phyloP scores from a whole-genome alignment of 2,888 invertebrate genomes.

The Arge pagana region DNA sequence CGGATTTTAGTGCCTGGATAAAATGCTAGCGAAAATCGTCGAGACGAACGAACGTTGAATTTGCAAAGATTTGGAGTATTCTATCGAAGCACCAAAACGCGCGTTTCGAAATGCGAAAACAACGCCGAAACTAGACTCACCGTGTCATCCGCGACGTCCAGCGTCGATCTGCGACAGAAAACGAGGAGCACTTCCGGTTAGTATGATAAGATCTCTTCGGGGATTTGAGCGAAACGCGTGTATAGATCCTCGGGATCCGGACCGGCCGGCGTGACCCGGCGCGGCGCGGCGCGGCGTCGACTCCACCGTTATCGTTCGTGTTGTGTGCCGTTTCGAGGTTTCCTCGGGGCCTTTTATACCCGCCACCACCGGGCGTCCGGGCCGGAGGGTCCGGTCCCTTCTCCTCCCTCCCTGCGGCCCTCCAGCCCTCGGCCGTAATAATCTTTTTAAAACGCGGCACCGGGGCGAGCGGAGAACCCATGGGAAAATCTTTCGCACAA shows the following conservation, averaged over 20 bases:
- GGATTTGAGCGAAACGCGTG: conserved; percentile 8
- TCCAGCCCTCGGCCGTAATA: conserved; percentile 2
- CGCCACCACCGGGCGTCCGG: conserved; percentile 26
- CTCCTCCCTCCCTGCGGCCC: conserved; percentile 23
- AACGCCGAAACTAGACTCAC: conserved; percentile 50
- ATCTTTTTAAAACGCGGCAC: no score
- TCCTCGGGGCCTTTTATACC: conserved; percentile 44
- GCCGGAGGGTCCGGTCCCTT: conserved; percentile 20
- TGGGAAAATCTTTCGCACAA: conserved; percentile 49
- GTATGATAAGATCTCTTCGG: no score
- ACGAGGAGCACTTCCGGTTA: conserved; percentile 41
- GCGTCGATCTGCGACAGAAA: conserved; percentile 46
- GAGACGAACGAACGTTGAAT: neutral
- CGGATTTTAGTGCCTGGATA: conserved; percentile 19
- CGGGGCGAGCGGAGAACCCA: conserved; percentile 37
- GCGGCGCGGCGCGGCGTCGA: conserved; percentile 31
- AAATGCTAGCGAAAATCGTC: conserved; percentile 7
- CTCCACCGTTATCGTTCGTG: conserved; percentile 39
- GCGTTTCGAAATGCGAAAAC: conserved; percentile 6
- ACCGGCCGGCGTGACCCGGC: conserved; percentile 40
- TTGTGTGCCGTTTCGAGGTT: conserved; percentile 38
- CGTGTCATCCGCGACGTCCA: conserved; percentile 31
- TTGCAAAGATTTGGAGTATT: conserved; percentile 46
- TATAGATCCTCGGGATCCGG: conserved; percentile 36
- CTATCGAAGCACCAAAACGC: conserved; percentile 56